Evolutionary conservation across 2,797 vertebrate genomes (phyloP), one percentile per base, ranked within the genome.

Genomic region (Enteromius radiatus): DNA sequence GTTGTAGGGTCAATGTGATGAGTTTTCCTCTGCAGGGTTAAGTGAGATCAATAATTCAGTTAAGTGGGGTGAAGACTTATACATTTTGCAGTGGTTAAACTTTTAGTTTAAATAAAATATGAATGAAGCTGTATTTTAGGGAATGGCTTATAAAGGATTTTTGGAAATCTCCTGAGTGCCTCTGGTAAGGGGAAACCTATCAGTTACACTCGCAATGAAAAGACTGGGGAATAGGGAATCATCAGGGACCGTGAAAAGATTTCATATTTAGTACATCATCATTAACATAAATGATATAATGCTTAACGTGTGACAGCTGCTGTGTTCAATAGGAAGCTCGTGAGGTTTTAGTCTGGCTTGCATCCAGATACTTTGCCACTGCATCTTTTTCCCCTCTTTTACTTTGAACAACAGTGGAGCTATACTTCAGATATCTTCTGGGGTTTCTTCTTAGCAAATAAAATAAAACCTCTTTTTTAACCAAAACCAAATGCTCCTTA

Each of bases 1-100:
- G 59, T 81, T 65, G 15, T 45, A 17, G 45, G 11, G 61, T 75
- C 45, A 75, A 21, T 52, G 59, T 31, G 59, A 82, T 82, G 28
- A 12, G 9, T 47, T 36, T 71, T 5, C 10, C 36, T 59, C 36
- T 67, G 31, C 23, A n/a, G 71, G 26, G 61, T 31, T 65, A 81
- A 81, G 70, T 75, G 54, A 54, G 59, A 82, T 82, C 7, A 82
- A 76, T 82, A 67, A 81, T 82, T 82, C 23, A 81, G 23, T 8
- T 52, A 33, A 75, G 67, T 11, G 11, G 61, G 61, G 68, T 36
- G 80, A 77, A 63, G 70, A 75, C 31, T 67, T 76, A 54, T 76
- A 43, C 47, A 56, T 67, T 82, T 81, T 38, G 56, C 69, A 64
- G 69, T 52, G 56, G 28, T 81, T 73, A 52, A 81, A 81, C 69